phyloP scores from a whole-genome alignment of 2,113 vertebrate genomes.

The Gobiocypris rarus region DNA sequence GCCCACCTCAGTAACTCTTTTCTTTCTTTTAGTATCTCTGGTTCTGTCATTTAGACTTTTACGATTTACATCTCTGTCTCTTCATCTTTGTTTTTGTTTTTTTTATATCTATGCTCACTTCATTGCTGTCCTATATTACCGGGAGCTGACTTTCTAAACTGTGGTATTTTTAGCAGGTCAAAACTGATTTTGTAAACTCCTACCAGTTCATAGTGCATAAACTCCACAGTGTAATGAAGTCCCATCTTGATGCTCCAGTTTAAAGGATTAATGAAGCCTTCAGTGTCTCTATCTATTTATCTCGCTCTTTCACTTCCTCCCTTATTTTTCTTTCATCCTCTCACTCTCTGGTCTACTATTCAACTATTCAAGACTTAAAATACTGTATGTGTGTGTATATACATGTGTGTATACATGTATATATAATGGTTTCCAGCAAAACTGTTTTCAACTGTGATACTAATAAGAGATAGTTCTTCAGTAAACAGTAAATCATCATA shows the following conservation, averaged over 20 bases:
- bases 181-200: conserved; percentile 19
- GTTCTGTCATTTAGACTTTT: conserved; percentile 41
- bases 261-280: conserved; percentile 27
- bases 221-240: conserved; percentile 24
- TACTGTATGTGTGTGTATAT: too few species aligned
- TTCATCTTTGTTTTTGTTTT: neutral
- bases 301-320: neutral
- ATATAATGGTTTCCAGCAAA: too few species aligned
- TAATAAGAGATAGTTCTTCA: too few species aligned
- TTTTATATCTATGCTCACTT: neutral
- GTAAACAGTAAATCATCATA: too few species aligned
- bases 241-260: conserved; percentile 28
- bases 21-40: conserved; percentile 27
- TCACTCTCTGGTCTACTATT: too few species aligned
- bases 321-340: neutral
- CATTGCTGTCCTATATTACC: conserved; percentile 12
- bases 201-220: conserved; percentile 8
- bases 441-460: too few species aligned
- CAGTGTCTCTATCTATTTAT: neutral
- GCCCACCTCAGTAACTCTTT: conserved; percentile 32
- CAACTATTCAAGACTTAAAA: too few species aligned
- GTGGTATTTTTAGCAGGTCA: neutral
- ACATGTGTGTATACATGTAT: too few species aligned
- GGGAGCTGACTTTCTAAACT: neutral
- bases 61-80: neutral